Base-by-base conservation (phyloP, 2,797 vertebrate genomes). In the Phataginus tricuspis region DNA sequence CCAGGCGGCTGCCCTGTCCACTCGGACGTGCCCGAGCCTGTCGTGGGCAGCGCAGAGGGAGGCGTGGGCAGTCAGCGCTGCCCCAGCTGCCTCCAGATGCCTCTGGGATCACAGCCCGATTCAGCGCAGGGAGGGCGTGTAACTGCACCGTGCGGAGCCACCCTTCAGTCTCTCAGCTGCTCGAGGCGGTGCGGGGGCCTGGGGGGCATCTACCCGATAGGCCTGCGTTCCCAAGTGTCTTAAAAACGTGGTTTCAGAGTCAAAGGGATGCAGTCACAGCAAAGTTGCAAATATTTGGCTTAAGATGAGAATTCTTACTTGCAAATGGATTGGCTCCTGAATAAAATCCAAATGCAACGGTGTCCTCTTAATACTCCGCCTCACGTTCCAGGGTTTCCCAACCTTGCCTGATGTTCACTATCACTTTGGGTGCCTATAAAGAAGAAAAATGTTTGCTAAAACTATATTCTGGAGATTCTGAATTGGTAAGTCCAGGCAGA, bases 271-370 rank as follows among this genome's bases (percentile, higher is more conserved):
- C 2, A 71, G 39, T 8, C 27, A 89, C 75, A 86, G 37, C 69
- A 37, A 83, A 61, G 29, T 77, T 68, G 89, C 69, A 63, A 86
- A 79, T 82, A 78, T 31, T 82, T 77, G 87, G 45, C 49, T 90
- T 80, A 42, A 85, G 10, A 27, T 90, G 31, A 72, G 25, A 77
- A 71, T 66, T 78, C 37, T 61, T 72, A 16, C 16, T 49, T 37
- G 5, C 53, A 83, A 68, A 15, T 12, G 10, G 39, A 59, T 59
- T 59, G 51, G 25, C 31, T 71, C 42, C 49, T 71, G 57, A 82
- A 75, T 51, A 74, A 79, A 74, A 49, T n/a, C 14, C 59, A 49
- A 90, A 75, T 13, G 13, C 27, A 34, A 72, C 15, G 7, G 0
- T 27, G 53, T 51, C 45, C 66, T 69, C 85, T 64, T 39, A 45